Evolutionary conservation across 2,888 invertebrate species (phyloP), one percentile per base, ranked within the genome.

Genomic region (Scaptodrosophila latifasciaeformis): DNA sequence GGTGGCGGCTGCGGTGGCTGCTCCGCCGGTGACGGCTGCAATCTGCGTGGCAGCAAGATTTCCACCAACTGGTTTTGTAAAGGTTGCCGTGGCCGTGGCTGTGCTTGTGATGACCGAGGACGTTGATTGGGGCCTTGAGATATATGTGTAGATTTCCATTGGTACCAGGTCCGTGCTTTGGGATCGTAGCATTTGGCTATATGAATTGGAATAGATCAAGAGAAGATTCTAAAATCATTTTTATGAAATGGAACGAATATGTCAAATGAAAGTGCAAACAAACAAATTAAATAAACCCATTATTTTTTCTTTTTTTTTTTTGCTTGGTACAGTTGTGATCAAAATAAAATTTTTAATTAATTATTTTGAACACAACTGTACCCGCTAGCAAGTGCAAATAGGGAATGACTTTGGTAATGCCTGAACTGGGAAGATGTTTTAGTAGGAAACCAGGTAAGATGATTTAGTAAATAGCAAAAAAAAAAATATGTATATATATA

Each of bases 131-230:
- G 69, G 69, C 42, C 70, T 70, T 19, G 75, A 67, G 59, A 81
- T 49, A 55, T 67, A 65, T 47, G 68, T 66, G 57, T 81, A 80
- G 39, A 80, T 65, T 65, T 83, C 83, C 77, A 82, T 76, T 55
- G 82, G 72, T 63, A 82, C 75, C 65, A 81, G 55, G 66, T 83
- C 83, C 59, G 82, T 76, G 64, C 83, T 83, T 77, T 82, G 83
- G 56, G 83, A 83, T 80, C 83, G 77, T 67, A 82, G 67, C 64
- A 83, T 70, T 54, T 81, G 77, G 56, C 83, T 82, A 62, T 54
- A 30, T 39, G 30, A 52, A 50, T 24, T 31, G n/a, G 57, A 50
- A 19, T 18, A 40, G 9, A 39, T 30, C 18, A 39, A 7, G 13
- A 39, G 37, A 37, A n/a, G 5, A 29, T 3, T 29, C 19, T 18